phyloP scores from a whole-genome alignment of 2,888 invertebrate species.

The Nomada ferruginata region DNA sequence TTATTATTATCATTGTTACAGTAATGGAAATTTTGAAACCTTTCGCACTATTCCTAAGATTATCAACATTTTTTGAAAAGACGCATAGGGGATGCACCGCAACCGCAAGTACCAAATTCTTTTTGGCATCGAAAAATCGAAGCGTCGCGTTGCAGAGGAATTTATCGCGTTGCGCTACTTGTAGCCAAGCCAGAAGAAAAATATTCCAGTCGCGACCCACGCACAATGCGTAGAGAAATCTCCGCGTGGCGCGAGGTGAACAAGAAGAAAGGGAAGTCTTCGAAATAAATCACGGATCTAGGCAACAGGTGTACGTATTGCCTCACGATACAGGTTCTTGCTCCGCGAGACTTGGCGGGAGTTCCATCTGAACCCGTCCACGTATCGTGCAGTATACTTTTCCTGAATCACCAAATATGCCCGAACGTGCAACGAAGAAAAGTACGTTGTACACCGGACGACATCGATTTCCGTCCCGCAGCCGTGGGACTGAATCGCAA shows the following conservation, averaged over 20 bases:
- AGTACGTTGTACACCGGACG: conserved; percentile 31
- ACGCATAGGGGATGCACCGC: too few relatives aligned
- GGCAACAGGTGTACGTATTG: conserved; percentile 79
- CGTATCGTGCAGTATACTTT: conserved; percentile 56
- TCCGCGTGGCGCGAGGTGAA: conserved; percentile 53
- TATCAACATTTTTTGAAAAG: too few relatives aligned
- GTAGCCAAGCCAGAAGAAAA: conserved; percentile 31
- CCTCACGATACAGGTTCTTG: conserved; percentile 70
- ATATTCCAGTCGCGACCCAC: conserved; percentile 61
- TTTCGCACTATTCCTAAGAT: too few relatives aligned
- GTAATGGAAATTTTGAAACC: too few relatives aligned
- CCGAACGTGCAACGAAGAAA: conserved; percentile 30
- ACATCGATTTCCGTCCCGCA: conserved; percentile 34
- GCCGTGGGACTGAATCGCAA: conserved; percentile 22
- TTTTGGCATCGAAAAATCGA: conserved; percentile 14
- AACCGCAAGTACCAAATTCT: background rate
- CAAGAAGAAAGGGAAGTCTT: conserved; percentile 65
- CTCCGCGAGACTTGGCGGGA: conserved; percentile 56
- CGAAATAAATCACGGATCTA: conserved; percentile 74
- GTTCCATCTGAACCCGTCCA: conserved; percentile 56
- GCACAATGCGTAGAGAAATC: conserved; percentile 57
- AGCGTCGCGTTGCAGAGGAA: conserved; percentile 5
- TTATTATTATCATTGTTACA: too few relatives aligned
- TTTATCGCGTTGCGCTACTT: conserved; percentile 26
- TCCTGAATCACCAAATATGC: conserved; percentile 68